Conservation (phyloP, 2,113 vertebrate species). For the Toxotes jaculatrix region DNA sequence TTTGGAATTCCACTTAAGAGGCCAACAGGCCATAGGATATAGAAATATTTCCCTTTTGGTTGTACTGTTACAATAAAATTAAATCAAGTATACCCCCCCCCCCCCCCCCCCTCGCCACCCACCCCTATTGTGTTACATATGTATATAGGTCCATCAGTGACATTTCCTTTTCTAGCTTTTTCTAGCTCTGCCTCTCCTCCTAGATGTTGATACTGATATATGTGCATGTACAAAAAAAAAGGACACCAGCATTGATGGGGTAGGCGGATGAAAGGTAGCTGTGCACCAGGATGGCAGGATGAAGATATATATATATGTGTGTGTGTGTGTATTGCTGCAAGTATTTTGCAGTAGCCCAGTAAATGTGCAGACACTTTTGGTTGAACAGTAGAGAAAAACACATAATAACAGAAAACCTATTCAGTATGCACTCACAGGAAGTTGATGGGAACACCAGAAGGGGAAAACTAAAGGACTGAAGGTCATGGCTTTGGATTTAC, state of each 20-base stretch:
- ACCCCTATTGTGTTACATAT: no score
- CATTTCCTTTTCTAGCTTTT: no score
- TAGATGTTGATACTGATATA: conserved; percentile 1
- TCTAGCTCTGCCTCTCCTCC: not conserved
- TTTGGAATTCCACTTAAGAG: no score
- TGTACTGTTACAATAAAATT: no score
- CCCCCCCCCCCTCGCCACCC: no score
- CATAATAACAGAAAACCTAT: not conserved
- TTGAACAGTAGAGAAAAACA: not conserved
- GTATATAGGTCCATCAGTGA: no score
- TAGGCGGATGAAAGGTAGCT: not conserved
- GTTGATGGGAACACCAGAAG: conserved; percentile 1
- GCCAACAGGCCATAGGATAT: no score
- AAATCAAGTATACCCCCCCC: no score
- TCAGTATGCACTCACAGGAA: conserved; percentile 2
- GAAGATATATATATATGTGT: not conserved
- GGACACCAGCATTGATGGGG: not conserved
- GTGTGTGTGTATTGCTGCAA: no score
- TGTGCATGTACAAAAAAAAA: conserved; percentile 1
- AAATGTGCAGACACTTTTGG: no score
- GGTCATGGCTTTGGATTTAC: conserved; percentile 16
- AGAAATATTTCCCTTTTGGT: no score
- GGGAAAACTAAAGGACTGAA: conserved; percentile 3
- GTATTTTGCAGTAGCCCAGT: no score
- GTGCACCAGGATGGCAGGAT: not conserved